phyloP scores from a whole-genome alignment of 2,797 vertebrate genomes.

The Sebastes oblongus region DNA sequence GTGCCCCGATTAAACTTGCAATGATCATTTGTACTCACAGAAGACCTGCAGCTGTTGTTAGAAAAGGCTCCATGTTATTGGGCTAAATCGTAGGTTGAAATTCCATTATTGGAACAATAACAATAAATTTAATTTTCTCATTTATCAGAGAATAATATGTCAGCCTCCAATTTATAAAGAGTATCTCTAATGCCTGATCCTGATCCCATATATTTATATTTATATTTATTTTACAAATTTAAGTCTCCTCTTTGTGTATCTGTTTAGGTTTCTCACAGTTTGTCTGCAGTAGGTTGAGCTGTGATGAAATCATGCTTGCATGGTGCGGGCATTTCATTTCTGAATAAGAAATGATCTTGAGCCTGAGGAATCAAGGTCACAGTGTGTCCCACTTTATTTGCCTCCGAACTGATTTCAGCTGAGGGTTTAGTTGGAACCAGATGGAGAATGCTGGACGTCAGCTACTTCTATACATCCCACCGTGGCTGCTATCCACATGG shows the following conservation, averaged over 20 bases:
- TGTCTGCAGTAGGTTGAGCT: background rate
- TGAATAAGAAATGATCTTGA: constrained; percentile 23
- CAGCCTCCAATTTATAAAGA: background rate
- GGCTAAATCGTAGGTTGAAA: background rate
- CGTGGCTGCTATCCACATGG: constrained; percentile 4
- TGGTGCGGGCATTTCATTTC: constrained; percentile 3
- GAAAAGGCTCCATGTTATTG: background rate
- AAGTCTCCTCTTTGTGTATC: background rate
- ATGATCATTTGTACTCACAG: background rate
- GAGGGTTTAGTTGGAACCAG: constrained; percentile 32
- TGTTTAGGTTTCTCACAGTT: background rate
- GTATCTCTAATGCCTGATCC: background rate
- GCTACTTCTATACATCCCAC: constrained; percentile 51
- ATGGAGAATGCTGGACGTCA: constrained; percentile 61
- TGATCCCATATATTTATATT: background rate
- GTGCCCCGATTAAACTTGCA: background rate
- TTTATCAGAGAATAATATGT: background rate
- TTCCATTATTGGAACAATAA: background rate
- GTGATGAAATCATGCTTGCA: background rate
- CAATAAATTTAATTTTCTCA: background rate
- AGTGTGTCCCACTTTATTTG: constrained; percentile 38
- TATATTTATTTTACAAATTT: background rate
- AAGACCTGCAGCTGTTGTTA: background rate
- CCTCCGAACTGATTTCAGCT: constrained; percentile 52
- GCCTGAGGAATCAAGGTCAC: constrained; percentile 47